phyloP scores from a whole-genome alignment of 37 sponge, comb jelly and placozoan species.

The Beroe forskalii region DNA sequence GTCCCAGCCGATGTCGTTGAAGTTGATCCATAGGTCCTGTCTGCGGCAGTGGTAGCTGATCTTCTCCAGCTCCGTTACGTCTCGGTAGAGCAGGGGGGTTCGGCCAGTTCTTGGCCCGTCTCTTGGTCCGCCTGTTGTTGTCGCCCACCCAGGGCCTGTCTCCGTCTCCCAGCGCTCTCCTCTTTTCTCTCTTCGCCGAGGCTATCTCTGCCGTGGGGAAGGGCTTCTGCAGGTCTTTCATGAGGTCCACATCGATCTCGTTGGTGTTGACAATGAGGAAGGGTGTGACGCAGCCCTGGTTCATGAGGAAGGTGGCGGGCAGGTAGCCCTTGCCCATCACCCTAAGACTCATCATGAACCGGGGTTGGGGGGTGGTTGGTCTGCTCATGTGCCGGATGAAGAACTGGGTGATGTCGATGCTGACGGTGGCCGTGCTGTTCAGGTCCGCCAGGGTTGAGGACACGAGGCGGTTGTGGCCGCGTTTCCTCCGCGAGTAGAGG shows the following conservation, averaged over 20 bases:
- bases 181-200: background rate
- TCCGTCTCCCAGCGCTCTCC: background rate
- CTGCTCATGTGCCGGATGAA: slow-evolving; percentile 6
- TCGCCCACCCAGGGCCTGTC: slow-evolving; percentile 51
- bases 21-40: slow-evolving; percentile 53
- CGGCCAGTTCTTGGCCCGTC: slow-evolving; percentile 57
- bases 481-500: background rate
- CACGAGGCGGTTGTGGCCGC: background rate
- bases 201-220: background rate
- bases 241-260: background rate
- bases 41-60: slow-evolving; percentile 33
- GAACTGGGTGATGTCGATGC: background rate
- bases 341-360: background rate
- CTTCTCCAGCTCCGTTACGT: slow-evolving; percentile 48
- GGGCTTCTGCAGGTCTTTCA: slow-evolving; percentile 16
- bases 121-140: slow-evolving; percentile 31
- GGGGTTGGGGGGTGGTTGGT: slow-evolving; percentile 6
- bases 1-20: slow-evolving; percentile 52
- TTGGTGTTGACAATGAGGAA: slow-evolving; percentile 26
- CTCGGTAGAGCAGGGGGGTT: slow-evolving; percentile 41
- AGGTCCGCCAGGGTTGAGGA: background rate
- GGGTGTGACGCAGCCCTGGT: slow-evolving; percentile 23
- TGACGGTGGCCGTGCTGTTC: background rate
- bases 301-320: background rate
- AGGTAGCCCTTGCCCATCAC: background rate